These are phyloP conservation scores for Mya arenaria DNA, from an alignment of 1,140 invertebrate genomes.

Conservation along the genomic window DNA sequence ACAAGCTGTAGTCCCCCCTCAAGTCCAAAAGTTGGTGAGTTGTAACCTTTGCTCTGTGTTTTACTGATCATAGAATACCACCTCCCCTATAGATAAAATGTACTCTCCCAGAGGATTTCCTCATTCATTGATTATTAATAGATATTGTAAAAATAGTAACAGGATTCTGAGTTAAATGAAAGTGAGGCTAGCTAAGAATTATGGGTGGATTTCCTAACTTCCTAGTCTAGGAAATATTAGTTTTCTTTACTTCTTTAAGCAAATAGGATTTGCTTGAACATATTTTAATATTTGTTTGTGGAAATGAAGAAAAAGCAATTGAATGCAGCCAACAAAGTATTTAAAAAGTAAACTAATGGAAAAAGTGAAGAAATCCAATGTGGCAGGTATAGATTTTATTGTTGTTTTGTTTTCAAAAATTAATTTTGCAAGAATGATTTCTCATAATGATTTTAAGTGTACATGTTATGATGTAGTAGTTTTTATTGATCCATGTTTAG, in stretches of 20 bases:
- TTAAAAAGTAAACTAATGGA: slow-evolving; percentile 44
- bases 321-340: slow-evolving; percentile 53
- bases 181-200: slow-evolving; percentile 53
- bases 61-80: background rate
- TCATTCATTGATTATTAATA: too few relatives aligned
- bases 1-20: slow-evolving; percentile 67
- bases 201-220: slow-evolving; percentile 54
- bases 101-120: too few relatives aligned
- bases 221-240: too few relatives aligned
- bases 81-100: too few relatives aligned
- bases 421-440: background rate
- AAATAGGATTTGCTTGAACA: too few relatives aligned
- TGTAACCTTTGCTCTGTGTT: background rate
- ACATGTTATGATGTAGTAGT: too few relatives aligned
- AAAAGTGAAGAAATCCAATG: slow-evolving; percentile 50
- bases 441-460: too few relatives aligned
- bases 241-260: too few relatives aligned
- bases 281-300: background rate
- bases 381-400: slow-evolving; percentile 20
- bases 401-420: background rate
- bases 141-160: too few relatives aligned
- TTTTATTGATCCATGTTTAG: too few relatives aligned
- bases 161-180: slow-evolving; percentile 12
- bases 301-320: slow-evolving; percentile 43
- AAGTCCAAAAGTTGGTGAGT: slow-evolving; percentile 57